These are phyloP conservation scores for Clarias fuscus DNA, from an alignment of 2,797 vertebrate genomes.

Conservation along the genomic window DNA sequence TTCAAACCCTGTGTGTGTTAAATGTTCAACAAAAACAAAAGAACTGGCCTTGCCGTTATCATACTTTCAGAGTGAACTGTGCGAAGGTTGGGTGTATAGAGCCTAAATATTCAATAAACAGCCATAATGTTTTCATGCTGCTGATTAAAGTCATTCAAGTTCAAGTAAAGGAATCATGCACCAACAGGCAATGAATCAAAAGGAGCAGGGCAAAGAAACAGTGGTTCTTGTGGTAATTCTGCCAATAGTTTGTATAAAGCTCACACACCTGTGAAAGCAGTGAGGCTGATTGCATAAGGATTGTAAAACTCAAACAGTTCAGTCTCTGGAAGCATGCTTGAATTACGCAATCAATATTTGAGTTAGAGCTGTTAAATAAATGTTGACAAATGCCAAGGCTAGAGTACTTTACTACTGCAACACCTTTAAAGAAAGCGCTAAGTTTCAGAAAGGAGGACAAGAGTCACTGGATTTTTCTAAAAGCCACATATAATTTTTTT, in stretches of 20 bases:
- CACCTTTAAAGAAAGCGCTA: background rate
- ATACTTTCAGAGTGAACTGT: background rate
- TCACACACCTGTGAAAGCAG: background rate
- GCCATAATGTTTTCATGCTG: background rate
- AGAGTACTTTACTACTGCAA: background rate
- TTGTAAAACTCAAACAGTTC: background rate
- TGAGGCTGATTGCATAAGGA: background rate
- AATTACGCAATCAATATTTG: constrained; percentile 12
- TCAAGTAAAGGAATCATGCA: constrained; percentile 8
- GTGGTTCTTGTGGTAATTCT: background rate
- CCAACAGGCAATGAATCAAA: background rate
- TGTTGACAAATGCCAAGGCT: background rate
- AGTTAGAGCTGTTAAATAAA: constrained; percentile 19
- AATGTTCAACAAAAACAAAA: background rate
- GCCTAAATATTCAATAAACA: background rate
- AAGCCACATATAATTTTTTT: no score
- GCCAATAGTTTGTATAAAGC: constrained; percentile 6
- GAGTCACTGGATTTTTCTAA: background rate
- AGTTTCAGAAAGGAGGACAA: background rate
- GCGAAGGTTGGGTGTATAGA: background rate
- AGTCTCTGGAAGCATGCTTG: background rate
- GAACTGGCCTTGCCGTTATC: background rate
- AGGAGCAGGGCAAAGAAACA: background rate
- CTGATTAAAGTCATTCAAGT: background rate
- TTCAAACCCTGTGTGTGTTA: background rate